phyloP scores from a whole-genome alignment of 2,888 invertebrate genomes.

The Bellardia bayeri region DNA sequence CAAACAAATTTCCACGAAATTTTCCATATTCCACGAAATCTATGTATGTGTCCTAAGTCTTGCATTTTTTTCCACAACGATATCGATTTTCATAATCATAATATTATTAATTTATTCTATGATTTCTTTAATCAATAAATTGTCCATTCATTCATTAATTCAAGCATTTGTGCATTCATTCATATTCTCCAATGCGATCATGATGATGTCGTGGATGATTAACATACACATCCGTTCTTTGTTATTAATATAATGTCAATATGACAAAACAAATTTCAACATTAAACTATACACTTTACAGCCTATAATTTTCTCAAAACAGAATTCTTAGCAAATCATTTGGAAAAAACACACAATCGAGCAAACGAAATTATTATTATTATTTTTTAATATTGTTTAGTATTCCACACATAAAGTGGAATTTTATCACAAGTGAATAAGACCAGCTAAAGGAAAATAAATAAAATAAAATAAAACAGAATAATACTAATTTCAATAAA shows the following conservation, averaged over 20 bases:
- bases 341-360: conserved; percentile 6
- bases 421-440: conserved; percentile 73
- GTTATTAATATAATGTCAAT: conserved; percentile 69
- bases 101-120: conserved; percentile 64
- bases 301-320: conserved; percentile 67
- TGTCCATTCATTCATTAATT: conserved; percentile 42
- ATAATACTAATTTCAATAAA: conserved; percentile 55
- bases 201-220: conserved; percentile 55
- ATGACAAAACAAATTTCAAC: conserved; percentile 71
- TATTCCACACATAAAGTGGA: conserved; percentile 70
- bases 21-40: conserved; percentile 36
- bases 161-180: conserved; percentile 30
- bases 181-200: conserved; percentile 40
- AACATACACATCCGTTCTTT: conserved; percentile 74
- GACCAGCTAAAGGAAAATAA: conserved; percentile 67
- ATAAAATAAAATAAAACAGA: conserved; percentile 27
- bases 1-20: conserved; percentile 39
- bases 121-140: conserved; percentile 50
- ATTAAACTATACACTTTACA: conserved; percentile 72
- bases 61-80: conserved; percentile 41
- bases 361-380: no score
- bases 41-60: conserved; percentile 32
- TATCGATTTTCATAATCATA: conserved; percentile 37
- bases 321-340: conserved; percentile 34
- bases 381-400: conserved; percentile 42